Conservation (phyloP, 1,140 invertebrate genomes). For the Battus philenor region DNA sequence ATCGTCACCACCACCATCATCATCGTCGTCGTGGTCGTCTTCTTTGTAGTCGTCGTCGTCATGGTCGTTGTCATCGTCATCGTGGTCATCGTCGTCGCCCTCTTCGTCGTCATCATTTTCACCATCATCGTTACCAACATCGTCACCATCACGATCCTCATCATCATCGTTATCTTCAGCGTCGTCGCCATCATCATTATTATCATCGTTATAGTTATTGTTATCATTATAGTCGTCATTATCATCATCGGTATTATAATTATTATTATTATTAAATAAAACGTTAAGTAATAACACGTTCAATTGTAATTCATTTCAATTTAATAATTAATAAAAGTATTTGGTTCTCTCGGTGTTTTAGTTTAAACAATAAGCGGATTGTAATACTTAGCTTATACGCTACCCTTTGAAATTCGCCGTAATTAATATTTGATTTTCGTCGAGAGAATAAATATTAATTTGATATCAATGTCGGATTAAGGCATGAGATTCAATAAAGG, state of each 20-base stretch:
- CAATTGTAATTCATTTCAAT: no score
- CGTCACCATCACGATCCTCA: not conserved
- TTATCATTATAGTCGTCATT: not conserved
- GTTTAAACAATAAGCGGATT: no score
- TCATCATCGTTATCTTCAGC: no score
- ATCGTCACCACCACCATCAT: no score
- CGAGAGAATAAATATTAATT: slow-evolving; percentile 5
- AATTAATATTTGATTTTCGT: slow-evolving; percentile 11
- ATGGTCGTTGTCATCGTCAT: not conserved
- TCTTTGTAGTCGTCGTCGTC: not conserved
- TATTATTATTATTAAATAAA: not conserved
- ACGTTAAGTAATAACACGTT: not conserved
- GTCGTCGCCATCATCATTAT: not conserved
- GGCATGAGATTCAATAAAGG: not conserved
- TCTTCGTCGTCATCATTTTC: not conserved
- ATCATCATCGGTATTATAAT: not conserved
- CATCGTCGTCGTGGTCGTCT: no score
- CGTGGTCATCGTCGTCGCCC: not conserved
- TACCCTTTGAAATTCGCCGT: slow-evolving; percentile 1
- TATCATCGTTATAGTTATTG: not conserved
- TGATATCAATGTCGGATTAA: slow-evolving; percentile 5
- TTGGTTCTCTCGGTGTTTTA: no score
- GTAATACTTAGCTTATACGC: no score
- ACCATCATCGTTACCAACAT: not conserved
- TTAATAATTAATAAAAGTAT: no score